Percentiles rank a stretch among this genome's conserved stretches.
Evolutionary conservation across 1,140 invertebrate genomes (phyloP).

Genomic region (Drosophila orena): DNA sequence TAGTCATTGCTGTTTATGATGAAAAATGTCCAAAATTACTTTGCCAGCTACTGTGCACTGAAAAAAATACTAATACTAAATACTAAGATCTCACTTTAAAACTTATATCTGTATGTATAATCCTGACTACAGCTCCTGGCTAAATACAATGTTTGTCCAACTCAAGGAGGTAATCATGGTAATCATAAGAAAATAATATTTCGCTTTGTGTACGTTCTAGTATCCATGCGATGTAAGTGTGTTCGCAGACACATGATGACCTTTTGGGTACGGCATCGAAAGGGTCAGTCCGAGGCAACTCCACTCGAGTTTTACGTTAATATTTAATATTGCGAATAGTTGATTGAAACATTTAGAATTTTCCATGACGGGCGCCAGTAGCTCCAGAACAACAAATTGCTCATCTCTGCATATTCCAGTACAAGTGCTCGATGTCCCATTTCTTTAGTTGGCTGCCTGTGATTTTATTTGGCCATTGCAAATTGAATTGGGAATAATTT

Average conservation of each 20-base stretch:
- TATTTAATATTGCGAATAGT: slow-evolving; percentile 83
- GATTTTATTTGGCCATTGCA: slow-evolving; percentile 79
- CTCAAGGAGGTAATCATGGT: too few species aligned
- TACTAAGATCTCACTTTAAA: background rate
- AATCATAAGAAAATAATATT: background rate
- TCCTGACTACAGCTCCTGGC: too few species aligned
- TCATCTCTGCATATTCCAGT: slow-evolving; percentile 41
- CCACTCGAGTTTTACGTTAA: slow-evolving; percentile 76
- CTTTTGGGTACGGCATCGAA: slow-evolving; percentile 60
- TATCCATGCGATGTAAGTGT: slow-evolving; percentile 5
- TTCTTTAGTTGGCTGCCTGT: slow-evolving; percentile 59
- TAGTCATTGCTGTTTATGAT: slow-evolving; percentile 66
- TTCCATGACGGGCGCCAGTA: slow-evolving; percentile 42
- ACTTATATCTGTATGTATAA: background rate
- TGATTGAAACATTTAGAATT: slow-evolving; percentile 79
- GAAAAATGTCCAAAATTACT: slow-evolving; percentile 80
- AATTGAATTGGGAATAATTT: slow-evolving; percentile 76
- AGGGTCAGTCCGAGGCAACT: slow-evolving; percentile 71
- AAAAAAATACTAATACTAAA: background rate
- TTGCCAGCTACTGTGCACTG: slow-evolving; percentile 34
- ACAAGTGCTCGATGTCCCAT: slow-evolving; percentile 31
- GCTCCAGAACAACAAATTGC: slow-evolving; percentile 46
- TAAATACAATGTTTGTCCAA: too few species aligned
- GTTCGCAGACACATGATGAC: slow-evolving; percentile 63
- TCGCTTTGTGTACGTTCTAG: background rate